These are phyloP conservation scores for Diplodus puntazzo DNA, from an alignment of 2,797 vertebrate genomes.

Conservation along the genomic window DNA sequence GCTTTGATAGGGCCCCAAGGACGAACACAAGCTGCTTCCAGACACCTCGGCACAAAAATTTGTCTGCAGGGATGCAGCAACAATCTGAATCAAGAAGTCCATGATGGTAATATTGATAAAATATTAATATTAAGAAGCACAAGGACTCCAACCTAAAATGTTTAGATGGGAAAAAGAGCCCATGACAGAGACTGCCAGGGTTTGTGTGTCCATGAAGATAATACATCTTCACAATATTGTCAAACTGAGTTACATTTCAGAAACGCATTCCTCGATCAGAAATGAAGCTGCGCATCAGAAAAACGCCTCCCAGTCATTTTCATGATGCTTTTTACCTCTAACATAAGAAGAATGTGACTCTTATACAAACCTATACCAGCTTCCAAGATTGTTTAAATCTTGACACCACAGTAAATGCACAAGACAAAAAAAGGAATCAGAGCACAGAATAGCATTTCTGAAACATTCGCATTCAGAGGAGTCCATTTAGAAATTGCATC, in stretches of 20 bases:
- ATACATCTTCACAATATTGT: not conserved
- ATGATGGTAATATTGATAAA: not conserved
- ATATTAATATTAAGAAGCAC: slow-evolving; percentile 12
- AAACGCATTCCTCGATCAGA: slow-evolving; percentile 12
- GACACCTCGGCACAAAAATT: slow-evolving; percentile 24
- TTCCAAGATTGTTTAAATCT: slow-evolving; percentile 3
- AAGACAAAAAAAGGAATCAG: not conserved
- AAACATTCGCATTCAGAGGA: slow-evolving; percentile 15
- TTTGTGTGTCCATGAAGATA: slow-evolving; percentile 8
- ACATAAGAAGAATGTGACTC: not conserved
- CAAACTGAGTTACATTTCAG: not conserved
- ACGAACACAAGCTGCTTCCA: slow-evolving; percentile 25
- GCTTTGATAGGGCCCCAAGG: not conserved
- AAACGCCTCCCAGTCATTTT: slow-evolving; percentile 1
- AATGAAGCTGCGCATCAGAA: not conserved
- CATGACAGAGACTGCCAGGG: slow-evolving; percentile 3
- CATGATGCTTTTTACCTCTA: slow-evolving; percentile 5
- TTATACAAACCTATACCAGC: not conserved
- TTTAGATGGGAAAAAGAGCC: slow-evolving; percentile 9
- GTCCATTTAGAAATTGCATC: not conserved
- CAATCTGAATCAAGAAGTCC: not conserved
- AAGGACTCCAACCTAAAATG: not conserved
- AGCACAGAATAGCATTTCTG: slow-evolving; percentile 27
- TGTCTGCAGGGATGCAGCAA: slow-evolving; percentile 25
- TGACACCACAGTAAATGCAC: not conserved